phyloP scores from a whole-genome alignment of 1,140 invertebrate genomes.

The Macrocentrus cingulum region DNA sequence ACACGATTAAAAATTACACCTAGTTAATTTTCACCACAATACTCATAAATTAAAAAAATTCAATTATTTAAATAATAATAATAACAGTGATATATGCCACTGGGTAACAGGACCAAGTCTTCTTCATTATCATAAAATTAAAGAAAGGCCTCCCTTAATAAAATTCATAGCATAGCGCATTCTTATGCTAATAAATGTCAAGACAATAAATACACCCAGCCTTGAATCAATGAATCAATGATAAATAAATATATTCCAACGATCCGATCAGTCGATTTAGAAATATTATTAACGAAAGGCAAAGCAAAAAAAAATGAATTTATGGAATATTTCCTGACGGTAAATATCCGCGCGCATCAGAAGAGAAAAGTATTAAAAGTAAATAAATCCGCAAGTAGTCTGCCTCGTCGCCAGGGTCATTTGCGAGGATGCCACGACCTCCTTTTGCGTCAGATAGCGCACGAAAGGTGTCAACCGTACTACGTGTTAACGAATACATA shows the following conservation, averaged over 20 bases:
- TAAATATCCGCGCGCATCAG: background rate
- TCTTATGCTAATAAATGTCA: slow-evolving; percentile 26
- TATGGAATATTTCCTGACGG: background rate
- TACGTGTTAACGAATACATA: slow-evolving; percentile 2
- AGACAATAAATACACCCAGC: slow-evolving; percentile 16
- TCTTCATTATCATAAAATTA: background rate
- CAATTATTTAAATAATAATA: no score
- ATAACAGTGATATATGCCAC: no score
- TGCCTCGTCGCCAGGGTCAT: background rate
- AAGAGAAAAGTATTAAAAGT: background rate
- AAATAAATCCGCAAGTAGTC: background rate
- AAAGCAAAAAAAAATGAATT: background rate
- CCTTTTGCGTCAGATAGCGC: slow-evolving; percentile 10
- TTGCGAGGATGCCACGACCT: slow-evolving; percentile 12
- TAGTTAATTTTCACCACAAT: background rate
- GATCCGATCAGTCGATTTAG: no score
- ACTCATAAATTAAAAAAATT: background rate
- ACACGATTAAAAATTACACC: no score
- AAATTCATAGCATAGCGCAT: slow-evolving; percentile 15
- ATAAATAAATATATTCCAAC: slow-evolving; percentile 6
- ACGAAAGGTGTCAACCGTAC: background rate
- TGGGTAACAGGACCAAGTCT: background rate
- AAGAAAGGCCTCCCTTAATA: background rate
- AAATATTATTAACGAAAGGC: background rate
- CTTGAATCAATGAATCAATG: slow-evolving; percentile 15